These are phyloP conservation scores for Oreonectes daqikongensis DNA, from an alignment of 2,797 vertebrate genomes.

Conservation along the genomic window DNA sequence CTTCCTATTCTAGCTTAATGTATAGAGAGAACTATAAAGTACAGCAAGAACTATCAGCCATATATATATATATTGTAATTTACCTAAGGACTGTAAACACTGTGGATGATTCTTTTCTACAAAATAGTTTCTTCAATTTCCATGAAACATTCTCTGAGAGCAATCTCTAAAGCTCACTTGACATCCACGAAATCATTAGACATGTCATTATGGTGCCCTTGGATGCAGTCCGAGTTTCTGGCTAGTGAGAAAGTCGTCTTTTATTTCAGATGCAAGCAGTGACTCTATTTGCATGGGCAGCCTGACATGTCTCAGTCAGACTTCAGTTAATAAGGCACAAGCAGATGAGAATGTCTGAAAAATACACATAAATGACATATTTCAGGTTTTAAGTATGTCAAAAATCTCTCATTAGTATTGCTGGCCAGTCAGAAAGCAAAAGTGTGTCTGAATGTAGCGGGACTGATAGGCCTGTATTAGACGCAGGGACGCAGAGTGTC, in stretches of 20 bases:
- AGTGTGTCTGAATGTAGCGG: background rate
- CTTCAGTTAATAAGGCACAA: too few relatives aligned
- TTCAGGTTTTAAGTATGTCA: too few relatives aligned
- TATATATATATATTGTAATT: background rate
- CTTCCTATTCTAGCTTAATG: too few relatives aligned
- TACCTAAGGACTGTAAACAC: background rate
- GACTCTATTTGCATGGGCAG: background rate
- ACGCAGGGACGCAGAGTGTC: constrained; percentile 13
- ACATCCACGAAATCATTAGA: background rate
- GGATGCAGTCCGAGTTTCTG: background rate
- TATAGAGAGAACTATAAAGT: too few relatives aligned
- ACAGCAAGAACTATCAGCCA: too few relatives aligned
- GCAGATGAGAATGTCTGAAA: too few relatives aligned
- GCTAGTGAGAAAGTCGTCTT: background rate
- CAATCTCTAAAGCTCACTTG: background rate
- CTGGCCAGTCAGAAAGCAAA: background rate
- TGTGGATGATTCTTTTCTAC: background rate
- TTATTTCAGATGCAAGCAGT: background rate
- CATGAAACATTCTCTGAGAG: background rate
- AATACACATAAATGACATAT: too few relatives aligned
- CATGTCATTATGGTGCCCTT: background rate
- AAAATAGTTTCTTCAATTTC: background rate
- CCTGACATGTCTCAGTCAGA: background rate
- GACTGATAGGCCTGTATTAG: background rate
- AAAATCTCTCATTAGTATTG: background rate